Base-by-base conservation (phyloP, 1,140 invertebrate species). In the Drosophila sturtevanti region DNA sequence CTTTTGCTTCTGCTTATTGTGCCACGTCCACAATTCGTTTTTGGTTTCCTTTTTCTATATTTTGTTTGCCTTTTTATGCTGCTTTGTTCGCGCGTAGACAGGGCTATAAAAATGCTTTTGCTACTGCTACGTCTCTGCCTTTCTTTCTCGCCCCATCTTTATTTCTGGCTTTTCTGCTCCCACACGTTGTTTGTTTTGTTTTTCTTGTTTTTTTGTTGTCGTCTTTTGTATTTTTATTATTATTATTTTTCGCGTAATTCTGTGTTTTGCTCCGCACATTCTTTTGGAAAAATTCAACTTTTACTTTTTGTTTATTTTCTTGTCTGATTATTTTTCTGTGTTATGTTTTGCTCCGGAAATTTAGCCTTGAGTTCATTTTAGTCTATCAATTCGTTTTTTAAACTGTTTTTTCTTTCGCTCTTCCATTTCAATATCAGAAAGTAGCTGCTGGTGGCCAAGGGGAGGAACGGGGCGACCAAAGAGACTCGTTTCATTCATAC, bases 221-320 rank as follows among this genome's bases (percentile, higher is more conserved):
- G 16, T 48, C 41, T 48, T 84, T 72, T 87, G 76, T 74, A 79
- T 87, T 87, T 76, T 85, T 87, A 87, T 85, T 85, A 85, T 85
- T 87, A 86, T 87, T 87, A 87, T 87, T 87, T 86, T 87, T 89
- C 80, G 84, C 84, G 84, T 78, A 79, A 89, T 89, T 89, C 85
- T 89, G 58, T 89, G 84, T 89, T 89, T 89, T 89, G 84, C 85
- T 89, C 84, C 55, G 77, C 80, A 72, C 85, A 78, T 89, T 89
- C 84, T 89, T 65, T 87, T 85, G 77, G 80, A 77, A 84, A 89
- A 89, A 85, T 80, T 82, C 62, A 74, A 85, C 73, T 79, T 89
- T 89, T 89, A 77, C 73, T 79, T 89, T 84, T 82, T 73, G 63
- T 41, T 70, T 70, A 62, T 58, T 62, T 81, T 67, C 79, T 68